A percentile compares a stretch with the other conserved stretches of the same genome.
These are phyloP conservation scores for Coturnix japonica DNA, from an alignment of 2,113 vertebrate genomes.

Conservation along the genomic window DNA sequence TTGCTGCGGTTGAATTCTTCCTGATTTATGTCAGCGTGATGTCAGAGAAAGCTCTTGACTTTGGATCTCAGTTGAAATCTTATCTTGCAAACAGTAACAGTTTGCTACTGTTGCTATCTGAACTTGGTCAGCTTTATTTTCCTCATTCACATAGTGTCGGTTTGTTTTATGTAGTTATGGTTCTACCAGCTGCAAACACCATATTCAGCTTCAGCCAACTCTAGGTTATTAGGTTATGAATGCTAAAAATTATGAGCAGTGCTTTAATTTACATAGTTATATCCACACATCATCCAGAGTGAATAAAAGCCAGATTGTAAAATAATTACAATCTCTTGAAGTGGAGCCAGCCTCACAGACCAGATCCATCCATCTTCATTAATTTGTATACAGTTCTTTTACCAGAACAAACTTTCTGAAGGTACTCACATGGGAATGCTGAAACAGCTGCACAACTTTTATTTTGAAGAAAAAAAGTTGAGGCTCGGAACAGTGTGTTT, in stretches of 20 bases:
- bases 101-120: constrained; percentile 28
- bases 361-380: constrained; percentile 77
- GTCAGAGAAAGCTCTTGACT: constrained; percentile 34
- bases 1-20: constrained; percentile 35
- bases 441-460: constrained; percentile 84
- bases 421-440: constrained; percentile 76
- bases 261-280: constrained; percentile 74
- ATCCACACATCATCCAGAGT: constrained; percentile 76
- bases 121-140: constrained; percentile 58
- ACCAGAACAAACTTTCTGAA: constrained; percentile 78
- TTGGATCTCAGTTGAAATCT: constrained; percentile 36
- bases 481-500: constrained; percentile 74
- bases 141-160: constrained; percentile 4
- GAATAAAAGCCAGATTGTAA: constrained; percentile 85
- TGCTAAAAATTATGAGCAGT: constrained; percentile 76
- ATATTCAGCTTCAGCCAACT: constrained; percentile 66
- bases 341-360: constrained; percentile 71
- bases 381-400: constrained; percentile 79
- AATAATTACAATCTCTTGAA: constrained; percentile 84
- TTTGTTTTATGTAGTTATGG: constrained; percentile 42
- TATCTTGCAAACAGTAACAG: constrained; percentile 2
- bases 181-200: constrained; percentile 65
- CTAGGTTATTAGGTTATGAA: constrained; percentile 74
- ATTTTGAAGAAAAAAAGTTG: constrained; percentile 83
- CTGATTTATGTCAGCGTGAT: constrained; percentile 35